These are phyloP conservation scores for Cephalotes varians DNA, from an alignment of 2,888 invertebrate genomes.

Conservation along the genomic window DNA sequence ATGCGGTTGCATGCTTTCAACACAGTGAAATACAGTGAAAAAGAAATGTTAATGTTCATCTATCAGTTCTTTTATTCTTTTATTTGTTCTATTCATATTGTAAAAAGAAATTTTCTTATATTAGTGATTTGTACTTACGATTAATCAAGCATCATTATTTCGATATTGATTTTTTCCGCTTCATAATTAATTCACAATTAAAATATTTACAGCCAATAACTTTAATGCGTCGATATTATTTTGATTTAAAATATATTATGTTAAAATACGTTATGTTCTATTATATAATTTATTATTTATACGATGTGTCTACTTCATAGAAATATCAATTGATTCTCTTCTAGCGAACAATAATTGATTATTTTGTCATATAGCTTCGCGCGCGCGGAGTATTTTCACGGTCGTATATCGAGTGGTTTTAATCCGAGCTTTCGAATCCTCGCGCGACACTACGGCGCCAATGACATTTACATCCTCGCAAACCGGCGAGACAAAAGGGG, in stretches of 20 bases:
- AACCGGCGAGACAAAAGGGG: constrained; percentile 73
- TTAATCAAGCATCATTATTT: background rate
- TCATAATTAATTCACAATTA: constrained; percentile 44
- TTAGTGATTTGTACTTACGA: background rate
- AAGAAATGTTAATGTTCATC: background rate
- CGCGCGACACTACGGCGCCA: constrained; percentile 72
- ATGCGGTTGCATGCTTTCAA: background rate
- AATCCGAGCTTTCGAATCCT: constrained; percentile 60
- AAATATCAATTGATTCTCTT: background rate
- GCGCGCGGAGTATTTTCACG: constrained; percentile 18
- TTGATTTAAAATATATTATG: background rate
- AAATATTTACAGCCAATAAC: constrained; percentile 12
- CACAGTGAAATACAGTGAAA: background rate
- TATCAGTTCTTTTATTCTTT: background rate
- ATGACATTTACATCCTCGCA: constrained; percentile 76
- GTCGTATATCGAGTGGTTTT: constrained; percentile 61
- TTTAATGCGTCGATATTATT: background rate
- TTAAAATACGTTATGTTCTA: background rate
- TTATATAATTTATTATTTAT: constrained; percentile 12
- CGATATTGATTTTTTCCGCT: background rate
- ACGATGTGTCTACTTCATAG: background rate
- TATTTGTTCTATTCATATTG: too few species aligned
- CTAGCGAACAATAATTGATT: constrained; percentile 5
- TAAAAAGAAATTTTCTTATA: background rate
- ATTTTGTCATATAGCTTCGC: constrained; percentile 8